Conservation (phyloP, 2,797 vertebrate species). For the Eremophila alpestris region DNA sequence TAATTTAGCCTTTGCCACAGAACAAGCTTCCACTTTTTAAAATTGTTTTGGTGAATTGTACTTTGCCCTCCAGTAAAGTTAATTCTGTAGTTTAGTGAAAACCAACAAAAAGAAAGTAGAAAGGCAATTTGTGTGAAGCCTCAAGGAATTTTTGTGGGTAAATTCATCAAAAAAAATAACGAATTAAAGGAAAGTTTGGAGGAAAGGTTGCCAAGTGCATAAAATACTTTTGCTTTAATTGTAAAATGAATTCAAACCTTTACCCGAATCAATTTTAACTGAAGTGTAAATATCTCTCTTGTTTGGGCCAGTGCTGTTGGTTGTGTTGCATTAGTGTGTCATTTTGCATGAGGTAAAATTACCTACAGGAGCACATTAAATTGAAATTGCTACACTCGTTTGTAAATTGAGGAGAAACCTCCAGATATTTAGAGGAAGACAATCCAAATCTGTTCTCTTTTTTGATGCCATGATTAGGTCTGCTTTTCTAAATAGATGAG, state of each 20-base stretch:
- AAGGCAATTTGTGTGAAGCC: background rate
- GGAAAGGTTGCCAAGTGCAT: background rate
- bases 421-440: background rate
- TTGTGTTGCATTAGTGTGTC: background rate
- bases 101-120: background rate
- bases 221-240: background rate
- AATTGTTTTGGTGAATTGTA: background rate
- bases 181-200: background rate
- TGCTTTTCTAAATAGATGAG: background rate
- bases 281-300: background rate
- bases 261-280: background rate
- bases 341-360: background rate
- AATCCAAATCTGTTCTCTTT: background rate
- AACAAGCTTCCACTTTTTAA: background rate
- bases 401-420: background rate
- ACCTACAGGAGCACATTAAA: background rate
- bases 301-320: background rate
- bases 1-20: background rate
- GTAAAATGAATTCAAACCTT: background rate
- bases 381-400: background rate
- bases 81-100: background rate
- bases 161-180: background rate
- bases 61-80: background rate
- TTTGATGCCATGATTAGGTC: background rate
- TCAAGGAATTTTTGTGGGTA: background rate